Base-by-base conservation (phyloP, 2,113 vertebrate genomes). In the Riparia riparia region DNA sequence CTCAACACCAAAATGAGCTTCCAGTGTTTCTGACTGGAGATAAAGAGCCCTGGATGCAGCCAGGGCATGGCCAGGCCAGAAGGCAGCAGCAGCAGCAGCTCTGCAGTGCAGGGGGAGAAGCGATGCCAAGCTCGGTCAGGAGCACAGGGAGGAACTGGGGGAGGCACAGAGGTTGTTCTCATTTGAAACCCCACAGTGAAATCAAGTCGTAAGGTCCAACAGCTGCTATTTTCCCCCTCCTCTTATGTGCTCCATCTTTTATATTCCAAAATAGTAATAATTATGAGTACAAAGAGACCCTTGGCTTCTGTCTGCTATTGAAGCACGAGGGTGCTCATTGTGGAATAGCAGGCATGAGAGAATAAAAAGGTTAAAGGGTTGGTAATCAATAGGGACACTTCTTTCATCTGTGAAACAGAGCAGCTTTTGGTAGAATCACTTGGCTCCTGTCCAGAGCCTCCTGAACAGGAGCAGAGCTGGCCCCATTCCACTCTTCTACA, bases 121-220 rank as follows among this genome's bases (percentile, higher is more conserved):
- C 31, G 1, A 34, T 45, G 92, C 96, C 90, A 89, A 80, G 58
- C n/a, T 39, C 0, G 0, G 42, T 9, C 2, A 1, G 74, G 66
- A 93, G 93, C 72, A 86, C 68, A 63, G 69, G 86, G 42, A 86
- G 71, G 63, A 18, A 21, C 82, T 58, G 71, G 68, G 56, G 82
- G 82, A 93, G 93, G 90, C 3, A 5, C 84, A 93, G 92, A 92
- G 92, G 92, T 90, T 84, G 88, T 42, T 94, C 90, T 93, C 61
- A 14, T 63, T 68, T 68, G 44, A 93, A 93, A 89, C 88, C 68
- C 45, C 60, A 88, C 60, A 49, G 60, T 29, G 72, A 90, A 81
- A 96, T 86, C 92, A 92, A 96, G 95, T 97, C 93, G 90, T 71
- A 93, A 96, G 95, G 94, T 89, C 89, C 61, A 63, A 93, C 90